These are phyloP conservation scores for Zosterops japonicus DNA, from an alignment of 2,113 vertebrate genomes.

Conservation along the genomic window DNA sequence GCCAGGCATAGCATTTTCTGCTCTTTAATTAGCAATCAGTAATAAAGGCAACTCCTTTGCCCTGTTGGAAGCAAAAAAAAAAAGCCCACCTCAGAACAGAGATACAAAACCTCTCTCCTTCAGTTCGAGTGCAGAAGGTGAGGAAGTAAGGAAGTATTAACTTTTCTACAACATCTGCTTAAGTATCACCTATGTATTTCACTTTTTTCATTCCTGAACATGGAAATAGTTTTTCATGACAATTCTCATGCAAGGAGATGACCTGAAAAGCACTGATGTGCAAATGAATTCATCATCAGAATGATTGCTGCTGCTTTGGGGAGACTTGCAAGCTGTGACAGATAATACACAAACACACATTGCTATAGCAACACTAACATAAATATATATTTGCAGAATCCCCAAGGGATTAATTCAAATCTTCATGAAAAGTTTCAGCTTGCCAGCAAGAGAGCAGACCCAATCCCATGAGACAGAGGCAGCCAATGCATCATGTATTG, in stretches of 20 bases:
- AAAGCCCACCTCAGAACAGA: not conserved
- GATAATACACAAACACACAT: not conserved
- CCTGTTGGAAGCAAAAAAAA: not conserved
- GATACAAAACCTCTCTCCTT: not conserved
- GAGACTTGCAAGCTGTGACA: not conserved
- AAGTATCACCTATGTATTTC: not conserved
- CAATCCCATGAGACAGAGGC: not conserved
- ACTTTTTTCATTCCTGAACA: not conserved
- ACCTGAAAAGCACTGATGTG: not conserved
- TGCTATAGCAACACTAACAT: not conserved
- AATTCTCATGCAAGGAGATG: not conserved
- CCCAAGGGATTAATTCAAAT: not conserved
- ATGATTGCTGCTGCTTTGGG: not conserved
- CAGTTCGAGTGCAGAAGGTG: not conserved
- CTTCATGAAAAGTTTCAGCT: not conserved
- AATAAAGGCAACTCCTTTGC: not conserved
- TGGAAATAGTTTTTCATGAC: not conserved
- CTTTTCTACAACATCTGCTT: not conserved
- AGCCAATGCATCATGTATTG: not conserved
- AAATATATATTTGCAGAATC: not conserved
- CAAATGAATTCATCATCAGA: not conserved
- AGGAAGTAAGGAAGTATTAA: not conserved
- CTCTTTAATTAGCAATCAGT: not conserved
- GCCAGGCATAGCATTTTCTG: not conserved
- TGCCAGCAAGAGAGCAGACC: fast-evolving